Conservation (phyloP, 2,113 vertebrate genomes). For the Syngnathus scovelli region DNA sequence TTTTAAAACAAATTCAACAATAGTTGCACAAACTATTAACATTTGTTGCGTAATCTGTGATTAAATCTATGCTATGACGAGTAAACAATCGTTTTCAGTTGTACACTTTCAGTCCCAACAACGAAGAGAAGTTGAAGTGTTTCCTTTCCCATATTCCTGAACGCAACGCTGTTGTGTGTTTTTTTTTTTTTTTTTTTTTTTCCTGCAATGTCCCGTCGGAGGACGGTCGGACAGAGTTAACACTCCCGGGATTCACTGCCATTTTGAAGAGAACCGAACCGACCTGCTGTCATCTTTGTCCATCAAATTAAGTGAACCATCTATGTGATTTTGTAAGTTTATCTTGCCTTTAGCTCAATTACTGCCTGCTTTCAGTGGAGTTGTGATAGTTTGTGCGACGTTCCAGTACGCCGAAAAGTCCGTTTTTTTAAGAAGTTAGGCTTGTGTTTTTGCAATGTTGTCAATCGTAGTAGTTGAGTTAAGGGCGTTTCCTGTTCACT, state of each 20-base stretch:
- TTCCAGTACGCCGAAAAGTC: neutral
- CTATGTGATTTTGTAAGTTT: conserved; percentile 32
- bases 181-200: conserved; percentile 1
- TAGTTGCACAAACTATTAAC: too few relatives aligned
- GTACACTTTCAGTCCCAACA: too few relatives aligned
- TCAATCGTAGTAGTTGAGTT: neutral
- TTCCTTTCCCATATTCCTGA: conserved; percentile 31
- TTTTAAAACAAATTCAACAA: too few relatives aligned
- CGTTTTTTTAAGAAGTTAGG: neutral
- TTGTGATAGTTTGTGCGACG: conserved; percentile 6
- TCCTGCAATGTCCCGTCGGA: conserved; percentile 45
- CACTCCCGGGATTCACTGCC: conserved; percentile 68
- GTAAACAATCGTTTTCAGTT: too few relatives aligned
- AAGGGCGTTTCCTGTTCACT: conserved; percentile 1
- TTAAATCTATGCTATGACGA: too few relatives aligned
- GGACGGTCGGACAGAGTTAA: conserved; percentile 48
- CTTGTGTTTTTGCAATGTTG: neutral
- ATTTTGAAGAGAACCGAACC: conserved; percentile 64
- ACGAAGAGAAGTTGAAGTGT: neutral
- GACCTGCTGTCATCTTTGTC: conserved; percentile 38
- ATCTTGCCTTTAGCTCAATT: neutral
- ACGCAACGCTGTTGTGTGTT: conserved; percentile 34
- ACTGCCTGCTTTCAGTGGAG: neutral
- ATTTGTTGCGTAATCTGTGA: too few relatives aligned
- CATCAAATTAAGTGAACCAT: conserved; percentile 5